Base-by-base conservation (phyloP, 2,797 vertebrate genomes). In the Characodon lateralis region DNA sequence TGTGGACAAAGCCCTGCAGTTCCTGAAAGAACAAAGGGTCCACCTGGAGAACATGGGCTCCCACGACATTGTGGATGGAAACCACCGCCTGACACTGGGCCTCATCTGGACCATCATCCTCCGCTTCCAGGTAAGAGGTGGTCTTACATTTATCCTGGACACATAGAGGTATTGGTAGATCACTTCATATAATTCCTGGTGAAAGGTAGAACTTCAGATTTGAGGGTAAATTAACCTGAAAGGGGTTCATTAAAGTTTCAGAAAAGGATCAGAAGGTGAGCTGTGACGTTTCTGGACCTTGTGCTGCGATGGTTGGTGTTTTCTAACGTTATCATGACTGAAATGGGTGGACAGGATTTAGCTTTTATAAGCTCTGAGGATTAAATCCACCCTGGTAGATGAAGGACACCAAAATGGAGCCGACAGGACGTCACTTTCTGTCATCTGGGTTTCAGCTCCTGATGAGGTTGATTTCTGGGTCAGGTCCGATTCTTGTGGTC, bases 31-130 rank as follows among this genome's bases (percentile, higher is more conserved):
- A 89, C 98, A 99, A 83, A 89, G 97, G 84, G 98, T 99, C 24
- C 98, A 99, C 89, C 96, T 99, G 81, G 98, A 99, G 92, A 99
- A 99, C 95, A 99, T 99, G 97, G 98, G 98, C 41, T 99, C 98
- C 65, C 98, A 99, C 12, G 98, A 99, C 93, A 99, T 99, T 14
- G 98, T 99, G 18, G 98, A 99, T 79, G 98, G 98, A 26, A 99
- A 99, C 94, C 98, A 99, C 94, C 96, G 98, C 55, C 96, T 99
- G 81, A 99, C 97, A 0, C 96, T 99, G 0, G 98, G 98, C 63
- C 97, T 99, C 74, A 99, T 99, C 92, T 99, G 98, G 98, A 99
- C 98, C 88, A 99, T 99, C 93, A 99, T 99, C 91, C 96, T 99
- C 77, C 95, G 98, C 89, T 99, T 99, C 93, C 95, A 95, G 94